Evolutionary conservation across 2,797 vertebrate genomes (phyloP).

Genomic region (Hylomyscus alleni): DNA sequence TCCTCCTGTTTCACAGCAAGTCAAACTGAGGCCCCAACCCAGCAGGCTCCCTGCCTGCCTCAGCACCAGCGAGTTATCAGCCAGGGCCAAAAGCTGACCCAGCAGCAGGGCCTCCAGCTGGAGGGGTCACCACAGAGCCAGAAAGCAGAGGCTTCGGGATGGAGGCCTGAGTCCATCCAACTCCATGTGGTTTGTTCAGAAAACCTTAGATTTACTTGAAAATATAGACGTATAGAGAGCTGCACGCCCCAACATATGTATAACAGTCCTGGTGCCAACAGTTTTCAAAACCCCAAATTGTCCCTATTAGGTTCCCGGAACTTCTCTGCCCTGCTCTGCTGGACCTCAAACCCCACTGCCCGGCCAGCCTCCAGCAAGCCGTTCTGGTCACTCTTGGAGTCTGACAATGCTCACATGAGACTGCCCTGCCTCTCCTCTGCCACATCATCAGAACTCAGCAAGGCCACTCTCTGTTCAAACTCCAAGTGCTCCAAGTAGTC

Average conservation of each 20-base stretch:
- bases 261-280: conserved; percentile 9
- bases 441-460: conserved; percentile 73
- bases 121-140: conserved; percentile 78
- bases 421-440: conserved; percentile 28
- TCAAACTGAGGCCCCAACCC: conserved; percentile 11
- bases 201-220: conserved; percentile 83
- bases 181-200: conserved; percentile 77
- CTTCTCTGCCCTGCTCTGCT: conserved; percentile 58
- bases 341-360: conserved; percentile 80
- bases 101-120: conserved; percentile 67
- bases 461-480: conserved; percentile 34
- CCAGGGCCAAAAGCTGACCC: conserved; percentile 80
- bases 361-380: conserved; percentile 70
- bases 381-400: conserved; percentile 72
- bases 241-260: conserved; percentile 58
- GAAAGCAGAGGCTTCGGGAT: conserved; percentile 72
- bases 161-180: conserved; percentile 67
- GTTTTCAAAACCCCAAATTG: conserved; percentile 84
- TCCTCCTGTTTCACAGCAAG: conserved; percentile 41
- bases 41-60: background rate
- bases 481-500: background rate
- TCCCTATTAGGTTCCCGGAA: conserved; percentile 79
- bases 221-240: conserved; percentile 80
- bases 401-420: conserved; percentile 70
- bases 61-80: background rate